Evolutionary conservation across 1,140 invertebrate species (phyloP).

Genomic region (Pseudomyrmex sp.): DNA sequence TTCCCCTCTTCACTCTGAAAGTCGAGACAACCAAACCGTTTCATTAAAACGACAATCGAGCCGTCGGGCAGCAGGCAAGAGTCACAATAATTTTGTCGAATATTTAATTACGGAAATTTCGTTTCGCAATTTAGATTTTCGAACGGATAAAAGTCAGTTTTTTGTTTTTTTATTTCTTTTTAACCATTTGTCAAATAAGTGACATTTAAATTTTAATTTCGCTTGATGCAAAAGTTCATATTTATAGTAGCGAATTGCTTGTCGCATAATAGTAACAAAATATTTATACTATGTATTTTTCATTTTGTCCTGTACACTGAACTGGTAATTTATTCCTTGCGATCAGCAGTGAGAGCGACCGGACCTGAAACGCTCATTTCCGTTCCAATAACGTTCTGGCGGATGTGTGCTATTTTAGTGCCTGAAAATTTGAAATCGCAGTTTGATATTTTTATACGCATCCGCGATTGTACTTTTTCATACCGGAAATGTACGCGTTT

Average conservation of each 20-base stretch:
- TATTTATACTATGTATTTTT: background rate
- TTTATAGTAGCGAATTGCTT: too few species aligned
- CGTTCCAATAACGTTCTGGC: constrained; percentile 42
- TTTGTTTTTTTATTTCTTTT: background rate
- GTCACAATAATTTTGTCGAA: constrained; percentile 47
- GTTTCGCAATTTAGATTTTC: constrained; percentile 45
- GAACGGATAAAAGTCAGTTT: constrained; percentile 21
- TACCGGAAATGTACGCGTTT: constrained; percentile 15
- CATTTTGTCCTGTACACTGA: background rate
- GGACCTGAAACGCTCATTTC: constrained; percentile 39
- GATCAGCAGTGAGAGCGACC: background rate
- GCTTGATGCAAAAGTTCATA: too few species aligned
- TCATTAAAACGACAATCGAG: constrained; percentile 59
- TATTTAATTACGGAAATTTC: constrained; percentile 55
- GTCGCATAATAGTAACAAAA: background rate
- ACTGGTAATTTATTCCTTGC: constrained; percentile 22
- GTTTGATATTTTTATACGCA: constrained; percentile 43
- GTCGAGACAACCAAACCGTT: constrained; percentile 55
- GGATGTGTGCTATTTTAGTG: constrained; percentile 31
- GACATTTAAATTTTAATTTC: too few species aligned
- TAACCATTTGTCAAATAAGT: too few species aligned
- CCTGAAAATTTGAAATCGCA: constrained; percentile 44
- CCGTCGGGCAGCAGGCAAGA: constrained; percentile 42
- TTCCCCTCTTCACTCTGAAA: constrained; percentile 38
- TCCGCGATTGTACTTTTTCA: background rate